Evolutionary conservation across 2,888 invertebrate species (phyloP).

Genomic region (Cotesia congregata): DNA sequence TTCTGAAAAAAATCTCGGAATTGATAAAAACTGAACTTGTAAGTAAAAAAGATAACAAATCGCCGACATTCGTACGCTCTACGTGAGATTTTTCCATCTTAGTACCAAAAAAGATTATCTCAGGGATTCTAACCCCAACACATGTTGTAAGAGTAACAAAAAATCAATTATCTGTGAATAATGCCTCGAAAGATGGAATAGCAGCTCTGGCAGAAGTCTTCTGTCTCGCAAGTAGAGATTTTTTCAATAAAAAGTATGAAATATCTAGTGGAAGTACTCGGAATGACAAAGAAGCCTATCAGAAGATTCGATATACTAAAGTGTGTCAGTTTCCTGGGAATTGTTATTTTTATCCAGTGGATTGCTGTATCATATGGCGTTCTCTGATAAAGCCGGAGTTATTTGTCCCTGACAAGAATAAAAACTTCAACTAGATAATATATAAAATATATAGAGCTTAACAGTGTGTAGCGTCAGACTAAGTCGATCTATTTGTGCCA

Average conservation of each 20-base stretch:
- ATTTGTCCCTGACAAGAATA: neutral
- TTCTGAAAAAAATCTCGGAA: too few relatives aligned
- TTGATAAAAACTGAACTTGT: too few relatives aligned
- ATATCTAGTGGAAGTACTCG: neutral
- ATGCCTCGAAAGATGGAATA: too few relatives aligned
- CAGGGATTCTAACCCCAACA: too few relatives aligned
- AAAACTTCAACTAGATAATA: neutral
- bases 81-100: too few relatives aligned
- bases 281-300: neutral
- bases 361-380: neutral
- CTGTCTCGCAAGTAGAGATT: too few relatives aligned
- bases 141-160: too few relatives aligned
- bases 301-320: neutral
- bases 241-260: neutral
- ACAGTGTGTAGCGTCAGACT: neutral
- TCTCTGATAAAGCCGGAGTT: neutral
- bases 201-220: too few relatives aligned
- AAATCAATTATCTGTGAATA: too few relatives aligned
- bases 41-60: too few relatives aligned
- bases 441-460: neutral
- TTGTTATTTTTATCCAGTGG: neutral
- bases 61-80: too few relatives aligned
- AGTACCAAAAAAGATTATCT: too few relatives aligned
- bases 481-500: conserved; percentile 18
- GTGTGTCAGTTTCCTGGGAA: neutral